phyloP scores from a whole-genome alignment of 2,113 vertebrate genomes.

The Cyprinodon brontotheroides region DNA sequence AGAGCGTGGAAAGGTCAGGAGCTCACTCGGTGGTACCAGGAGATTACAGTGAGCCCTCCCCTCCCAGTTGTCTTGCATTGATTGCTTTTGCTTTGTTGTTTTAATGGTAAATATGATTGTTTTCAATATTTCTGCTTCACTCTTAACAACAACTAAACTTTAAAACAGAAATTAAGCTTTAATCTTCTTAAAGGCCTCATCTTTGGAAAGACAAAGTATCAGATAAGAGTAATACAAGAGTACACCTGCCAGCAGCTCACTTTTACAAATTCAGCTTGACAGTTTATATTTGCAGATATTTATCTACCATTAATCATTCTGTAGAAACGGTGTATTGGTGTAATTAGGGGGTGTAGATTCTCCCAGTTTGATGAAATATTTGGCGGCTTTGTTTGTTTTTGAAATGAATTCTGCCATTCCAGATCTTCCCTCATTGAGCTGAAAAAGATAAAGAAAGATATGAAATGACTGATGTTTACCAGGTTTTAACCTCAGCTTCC shows the following conservation, averaged over 20 bases:
- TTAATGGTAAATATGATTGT: slow-evolving; percentile 43
- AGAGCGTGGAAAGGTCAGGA: slow-evolving; percentile 65
- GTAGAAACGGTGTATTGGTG: slow-evolving; percentile 19
- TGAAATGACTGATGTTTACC: slow-evolving; percentile 67
- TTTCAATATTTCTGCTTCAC: slow-evolving; percentile 15
- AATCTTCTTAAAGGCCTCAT: slow-evolving; percentile 46
- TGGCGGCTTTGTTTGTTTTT: slow-evolving; percentile 11
- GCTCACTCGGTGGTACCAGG: slow-evolving; percentile 41
- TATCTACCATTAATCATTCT: slow-evolving; percentile 39
- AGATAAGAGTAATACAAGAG: slow-evolving; percentile 21
- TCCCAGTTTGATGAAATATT: slow-evolving; percentile 36
- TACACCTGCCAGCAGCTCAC: slow-evolving; percentile 30
- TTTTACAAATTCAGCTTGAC: slow-evolving; percentile 24
- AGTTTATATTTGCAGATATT: slow-evolving; percentile 44
- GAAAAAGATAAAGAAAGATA: slow-evolving; percentile 40
- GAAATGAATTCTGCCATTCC: slow-evolving; percentile 26
- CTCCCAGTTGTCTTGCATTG: slow-evolving; percentile 52
- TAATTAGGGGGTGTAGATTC: slow-evolving; percentile 40
- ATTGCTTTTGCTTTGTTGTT: slow-evolving; percentile 45
- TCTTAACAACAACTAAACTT: slow-evolving; percentile 41
- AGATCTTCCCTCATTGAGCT: slow-evolving; percentile 11
- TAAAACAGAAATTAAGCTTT: slow-evolving; percentile 34
- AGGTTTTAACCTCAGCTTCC: slow-evolving; percentile 49
- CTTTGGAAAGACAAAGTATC: slow-evolving; percentile 15
- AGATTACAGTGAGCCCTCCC: slow-evolving; percentile 50